phyloP scores from a whole-genome alignment of 2,797 vertebrate genomes.

The Sebastes paucispinis region DNA sequence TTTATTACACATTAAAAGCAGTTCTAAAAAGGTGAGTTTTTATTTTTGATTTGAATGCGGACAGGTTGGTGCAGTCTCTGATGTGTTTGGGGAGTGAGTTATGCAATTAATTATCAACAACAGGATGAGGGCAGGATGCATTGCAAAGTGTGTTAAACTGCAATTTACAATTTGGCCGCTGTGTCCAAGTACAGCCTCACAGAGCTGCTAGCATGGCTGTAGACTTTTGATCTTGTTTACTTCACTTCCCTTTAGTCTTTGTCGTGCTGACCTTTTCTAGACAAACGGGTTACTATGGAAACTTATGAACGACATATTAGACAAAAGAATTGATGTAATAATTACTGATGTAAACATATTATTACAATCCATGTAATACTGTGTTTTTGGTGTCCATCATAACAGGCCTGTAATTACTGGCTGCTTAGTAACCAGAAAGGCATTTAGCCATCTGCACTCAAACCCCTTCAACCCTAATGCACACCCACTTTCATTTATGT shows the following conservation, averaged over 20 bases:
- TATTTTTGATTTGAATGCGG: too few species aligned
- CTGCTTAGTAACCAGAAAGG: background rate
- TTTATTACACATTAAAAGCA: too few species aligned
- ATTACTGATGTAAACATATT: background rate
- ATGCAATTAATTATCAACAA: background rate
- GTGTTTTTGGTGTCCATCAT: background rate
- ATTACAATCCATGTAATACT: background rate
- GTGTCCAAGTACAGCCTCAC: background rate
- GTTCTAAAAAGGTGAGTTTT: too few species aligned
- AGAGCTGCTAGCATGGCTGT: background rate
- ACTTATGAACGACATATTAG: background rate
- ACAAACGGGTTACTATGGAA: background rate
- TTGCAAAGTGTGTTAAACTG: background rate
- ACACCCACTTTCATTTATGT: background rate
- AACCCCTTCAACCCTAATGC: background rate
- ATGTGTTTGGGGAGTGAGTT: too few species aligned
- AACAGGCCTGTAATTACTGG: slow-evolving; percentile 4
- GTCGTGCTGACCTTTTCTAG: background rate
- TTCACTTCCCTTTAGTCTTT: background rate
- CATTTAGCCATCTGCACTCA: background rate
- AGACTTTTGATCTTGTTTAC: background rate
- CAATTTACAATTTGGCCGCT: background rate
- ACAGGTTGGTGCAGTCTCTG: too few species aligned
- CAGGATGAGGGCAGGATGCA: background rate
- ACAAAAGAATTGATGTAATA: background rate